A percentile compares a stretch with the other conserved stretches of the same genome.
Evolutionary conservation across 92 coral and sea anemone species (phyloP).

Genomic region (Meandrina meandrites): DNA sequence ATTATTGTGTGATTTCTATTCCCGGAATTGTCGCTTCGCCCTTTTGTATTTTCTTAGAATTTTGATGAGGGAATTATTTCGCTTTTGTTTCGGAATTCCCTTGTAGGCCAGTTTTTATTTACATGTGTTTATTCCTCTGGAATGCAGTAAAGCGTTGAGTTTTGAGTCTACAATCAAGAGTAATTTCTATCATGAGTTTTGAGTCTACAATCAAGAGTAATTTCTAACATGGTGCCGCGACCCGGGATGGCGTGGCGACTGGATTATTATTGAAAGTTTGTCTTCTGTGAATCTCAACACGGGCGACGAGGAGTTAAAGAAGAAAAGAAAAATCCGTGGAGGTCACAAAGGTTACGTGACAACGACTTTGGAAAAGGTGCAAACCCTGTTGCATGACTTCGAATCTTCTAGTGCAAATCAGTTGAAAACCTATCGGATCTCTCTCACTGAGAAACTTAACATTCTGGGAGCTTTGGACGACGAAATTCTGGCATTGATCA

Average conservation of each 20-base stretch:
- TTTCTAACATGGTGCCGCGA: neutral
- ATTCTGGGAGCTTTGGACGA: slow-evolving; percentile 24
- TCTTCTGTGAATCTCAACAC: neutral
- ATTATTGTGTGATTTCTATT: too few relatives aligned
- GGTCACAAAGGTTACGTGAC: slow-evolving; percentile 42
- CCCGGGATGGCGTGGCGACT: neutral
- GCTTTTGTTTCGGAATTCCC: too few relatives aligned
- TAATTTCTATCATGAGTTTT: too few relatives aligned
- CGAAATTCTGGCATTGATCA: neutral
- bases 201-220: too few relatives aligned
- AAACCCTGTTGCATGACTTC: slow-evolving; percentile 11
- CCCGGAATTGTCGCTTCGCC: too few relatives aligned
- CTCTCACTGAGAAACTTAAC: slow-evolving; percentile 40
- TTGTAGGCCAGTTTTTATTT: too few relatives aligned
- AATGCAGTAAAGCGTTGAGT: too few relatives aligned
- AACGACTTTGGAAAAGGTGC: slow-evolving; percentile 24
- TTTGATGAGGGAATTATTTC: too few relatives aligned
- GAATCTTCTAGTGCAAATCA: slow-evolving; percentile 19
- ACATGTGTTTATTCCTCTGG: too few relatives aligned
- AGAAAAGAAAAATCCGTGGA: slow-evolving; percentile 35
- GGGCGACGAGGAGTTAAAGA: slow-evolving; percentile 44
- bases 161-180: too few relatives aligned
- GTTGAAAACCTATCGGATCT: slow-evolving; percentile 46
- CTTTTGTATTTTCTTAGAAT: too few relatives aligned
- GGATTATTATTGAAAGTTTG: neutral